Evolutionary conservation across 1,140 invertebrate genomes (phyloP), one percentile per base, ranked within the genome.

Genomic region (Oryctes rhinoceros): DNA sequence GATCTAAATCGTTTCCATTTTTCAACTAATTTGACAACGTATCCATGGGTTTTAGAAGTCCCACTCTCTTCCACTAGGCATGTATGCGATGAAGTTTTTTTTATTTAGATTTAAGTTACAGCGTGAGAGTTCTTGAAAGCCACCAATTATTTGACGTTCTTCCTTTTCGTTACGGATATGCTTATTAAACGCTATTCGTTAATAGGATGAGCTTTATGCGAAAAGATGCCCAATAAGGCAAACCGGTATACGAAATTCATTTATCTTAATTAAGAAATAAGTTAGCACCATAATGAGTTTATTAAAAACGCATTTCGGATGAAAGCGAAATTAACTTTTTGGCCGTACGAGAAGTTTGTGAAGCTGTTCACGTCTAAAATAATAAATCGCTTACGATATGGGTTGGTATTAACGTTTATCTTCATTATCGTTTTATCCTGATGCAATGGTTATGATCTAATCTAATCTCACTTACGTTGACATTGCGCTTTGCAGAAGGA

Each of bases 231-330:
- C 13, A 62, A 62, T 62, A 62, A 62, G 20, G 13, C 20, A 44
- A 15, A 24, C 37, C 71, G 71, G 24, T 35, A 30, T 24, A 24
- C 18, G 37, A 47, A 47, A 76, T 49, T 44, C 75, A 49, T 76
- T 44, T 39, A 76, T 76, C 75, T 76, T 76, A 76, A 76, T 76
- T 76, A 76, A 49, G 35, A 49, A 76, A 39, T 76, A 76, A 76
- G 15, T 74, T 9, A 39, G 18, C 71, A 15, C 4, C 24, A 2
- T 13, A 74, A 15, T 74, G 20, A 30, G 71, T 74, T 39, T 62
- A 39, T 74, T 74, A 74, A 74, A 39, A 39, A 47, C 37, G 44
- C 37, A 44, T 76, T 48, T 49, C 53, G 53, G 53, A 62, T 20
- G 53, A 62, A 62, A 62, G 53, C 53, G 53, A 74, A 74, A 74